Conservation (phyloP, 2,113 vertebrate genomes). For the Monarcha castaneiventris region DNA sequence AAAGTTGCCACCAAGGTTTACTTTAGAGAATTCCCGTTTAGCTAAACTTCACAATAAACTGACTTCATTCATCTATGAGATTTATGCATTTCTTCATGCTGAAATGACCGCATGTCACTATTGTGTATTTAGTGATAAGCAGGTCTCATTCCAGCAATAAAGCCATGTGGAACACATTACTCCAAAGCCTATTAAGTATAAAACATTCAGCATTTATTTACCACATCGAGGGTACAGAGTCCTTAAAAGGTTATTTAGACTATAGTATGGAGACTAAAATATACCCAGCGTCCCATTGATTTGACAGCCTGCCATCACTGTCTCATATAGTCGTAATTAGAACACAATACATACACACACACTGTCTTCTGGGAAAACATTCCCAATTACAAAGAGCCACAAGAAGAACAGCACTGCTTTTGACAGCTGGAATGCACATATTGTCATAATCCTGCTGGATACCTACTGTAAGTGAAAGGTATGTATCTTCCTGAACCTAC, state of each 20-base stretch:
- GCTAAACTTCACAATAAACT: background rate
- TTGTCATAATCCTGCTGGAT: background rate
- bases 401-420: background rate
- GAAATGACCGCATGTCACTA: background rate
- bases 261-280: constrained; percentile 8
- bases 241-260: constrained; percentile 62
- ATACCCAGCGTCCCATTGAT: background rate
- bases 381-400: background rate
- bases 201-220: constrained; percentile 39
- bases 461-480: background rate
- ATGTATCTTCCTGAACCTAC: background rate
- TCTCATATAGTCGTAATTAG: constrained; percentile 12
- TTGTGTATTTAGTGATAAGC: constrained; percentile 46
- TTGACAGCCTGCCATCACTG: constrained; percentile 43
- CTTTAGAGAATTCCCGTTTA: background rate
- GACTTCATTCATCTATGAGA: background rate
- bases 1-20: background rate
- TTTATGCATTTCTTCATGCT: background rate
- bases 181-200: constrained; percentile 30
- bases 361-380: background rate
- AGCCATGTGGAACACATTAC: constrained; percentile 28
- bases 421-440: background rate
- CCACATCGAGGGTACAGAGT: background rate
- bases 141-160: constrained; percentile 10
- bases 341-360: background rate